Evolutionary conservation across 2,888 invertebrate species (phyloP), one percentile per base, ranked within the genome.

Genomic region (Orthosia cruda): DNA sequence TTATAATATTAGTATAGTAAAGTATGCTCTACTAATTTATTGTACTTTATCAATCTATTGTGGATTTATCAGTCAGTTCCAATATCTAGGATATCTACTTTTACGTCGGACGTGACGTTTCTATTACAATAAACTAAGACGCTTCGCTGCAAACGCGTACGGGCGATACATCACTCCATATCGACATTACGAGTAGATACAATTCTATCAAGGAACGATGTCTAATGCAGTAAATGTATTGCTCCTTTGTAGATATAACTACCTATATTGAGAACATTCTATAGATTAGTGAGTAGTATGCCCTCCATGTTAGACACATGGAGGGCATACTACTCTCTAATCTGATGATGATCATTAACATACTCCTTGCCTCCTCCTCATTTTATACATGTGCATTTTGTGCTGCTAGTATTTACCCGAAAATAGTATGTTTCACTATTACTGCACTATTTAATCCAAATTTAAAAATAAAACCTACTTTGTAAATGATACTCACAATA

Each of bases 161-260:
- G 15, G 12, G 23, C 23, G 32, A 78, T 77, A 65, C 49, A 70
- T 77, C 61, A 65, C 50, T 62, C n/a, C n/a, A 57, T 71, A 57
- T 40, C 50, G 71, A 66, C 18, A 47, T 78, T 20, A n/a, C n/a
- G n/a, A n/a, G n/a, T n/a, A 23, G 15, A 62, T 52, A 61, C 45
- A 77, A 71, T 77, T 77, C 18, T 52, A 40, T 55, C 26, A 61
- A 32, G 4, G 16, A n/a, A 13, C 26, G 26, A 47, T 52, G 13
- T 13, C 20, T 65, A 47, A 20, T 47, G 11, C 26, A 55, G 40
- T 54, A 26, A 26, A 47, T 47, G n/a, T 3, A 23, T 26, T 52
- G n/a, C n/a, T 69, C 26, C 13, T 5, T 18, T 57, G 15, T 47
- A 23, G 12, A 3, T 3, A 13, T 23, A 50, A 0, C 5, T 61